Evolutionary conservation across 2,888 invertebrate species (phyloP).

Genomic region (Biston betularia): DNA sequence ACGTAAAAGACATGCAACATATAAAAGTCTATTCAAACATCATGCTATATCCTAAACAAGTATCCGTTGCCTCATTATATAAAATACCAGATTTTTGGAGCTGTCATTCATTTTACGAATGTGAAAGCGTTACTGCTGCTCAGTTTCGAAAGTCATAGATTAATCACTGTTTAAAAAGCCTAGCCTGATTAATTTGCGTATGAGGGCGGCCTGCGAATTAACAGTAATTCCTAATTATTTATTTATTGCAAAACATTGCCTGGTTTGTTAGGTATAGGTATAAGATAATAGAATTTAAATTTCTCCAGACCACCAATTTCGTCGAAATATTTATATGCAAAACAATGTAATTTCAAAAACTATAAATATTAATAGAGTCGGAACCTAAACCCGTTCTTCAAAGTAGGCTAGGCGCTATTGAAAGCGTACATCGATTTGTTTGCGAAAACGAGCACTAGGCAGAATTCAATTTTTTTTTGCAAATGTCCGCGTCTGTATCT

Average conservation of each 20-base stretch:
- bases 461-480: conserved; percentile 3
- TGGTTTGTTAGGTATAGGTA: not conserved
- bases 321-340: conserved; percentile 7
- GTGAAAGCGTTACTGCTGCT: conserved; percentile 28
- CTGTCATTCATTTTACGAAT: conserved; percentile 23
- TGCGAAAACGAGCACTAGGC: not conserved
- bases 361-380: conserved; percentile 29
- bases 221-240: not conserved
- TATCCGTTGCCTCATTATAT: conserved; percentile 7
- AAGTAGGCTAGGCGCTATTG: conserved; percentile 31
- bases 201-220: not conserved
- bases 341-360: conserved; percentile 1
- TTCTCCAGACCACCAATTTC: not conserved
- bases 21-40: conserved; percentile 1
- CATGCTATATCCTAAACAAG: conserved; percentile 9
- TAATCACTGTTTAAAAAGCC: conserved; percentile 15
- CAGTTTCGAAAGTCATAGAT: conserved; percentile 27
- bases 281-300: not conserved
- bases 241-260: not conserved
- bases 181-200: conserved; percentile 1
- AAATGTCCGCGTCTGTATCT: not conserved
- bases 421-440: conserved; percentile 19
- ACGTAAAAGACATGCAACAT: conserved; percentile 8
- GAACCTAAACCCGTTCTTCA: conserved; percentile 45
- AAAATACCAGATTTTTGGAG: conserved; percentile 10